phyloP scores from a whole-genome alignment of 2,113 vertebrate species.

The Lagopus leucura region DNA sequence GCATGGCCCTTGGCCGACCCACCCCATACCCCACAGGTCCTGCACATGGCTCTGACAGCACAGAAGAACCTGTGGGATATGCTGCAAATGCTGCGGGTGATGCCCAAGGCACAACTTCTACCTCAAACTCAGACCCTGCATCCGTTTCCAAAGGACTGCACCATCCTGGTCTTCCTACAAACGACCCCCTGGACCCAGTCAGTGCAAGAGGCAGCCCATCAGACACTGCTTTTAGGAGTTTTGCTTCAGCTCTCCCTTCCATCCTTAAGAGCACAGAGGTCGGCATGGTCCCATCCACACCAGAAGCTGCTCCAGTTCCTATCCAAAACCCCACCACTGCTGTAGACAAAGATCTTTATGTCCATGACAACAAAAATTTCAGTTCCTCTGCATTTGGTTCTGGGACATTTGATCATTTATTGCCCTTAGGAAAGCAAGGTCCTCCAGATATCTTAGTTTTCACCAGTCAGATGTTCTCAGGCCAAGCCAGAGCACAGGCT shows the following conservation, averaged over 20 bases:
- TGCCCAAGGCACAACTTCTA: not conserved
- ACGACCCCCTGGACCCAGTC: not conserved
- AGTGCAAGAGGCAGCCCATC: not conserved
- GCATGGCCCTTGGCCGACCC: not conserved
- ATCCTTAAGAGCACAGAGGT: not conserved
- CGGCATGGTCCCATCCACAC: not conserved
- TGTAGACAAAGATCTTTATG: not conserved
- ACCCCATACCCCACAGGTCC: rapidly evolving
- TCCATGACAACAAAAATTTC: not conserved
- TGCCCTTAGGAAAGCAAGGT: not conserved
- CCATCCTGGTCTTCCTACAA: not conserved
- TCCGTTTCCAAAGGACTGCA: not conserved
- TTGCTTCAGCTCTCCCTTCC: not conserved
- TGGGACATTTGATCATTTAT: not conserved
- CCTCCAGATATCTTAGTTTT: not conserved
- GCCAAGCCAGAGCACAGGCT: not conserved
- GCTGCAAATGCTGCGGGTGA: rapidly evolving
- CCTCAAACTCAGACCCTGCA: not conserved
- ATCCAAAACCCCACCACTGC: not conserved
- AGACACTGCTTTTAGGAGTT: not conserved
- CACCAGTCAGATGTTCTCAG: not conserved
- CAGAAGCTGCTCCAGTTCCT: not conserved
- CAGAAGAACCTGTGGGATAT: not conserved
- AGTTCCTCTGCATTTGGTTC: not conserved
- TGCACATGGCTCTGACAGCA: not conserved